phyloP scores from a whole-genome alignment of 2,888 invertebrate genomes.

The Tipula lateralis region DNA sequence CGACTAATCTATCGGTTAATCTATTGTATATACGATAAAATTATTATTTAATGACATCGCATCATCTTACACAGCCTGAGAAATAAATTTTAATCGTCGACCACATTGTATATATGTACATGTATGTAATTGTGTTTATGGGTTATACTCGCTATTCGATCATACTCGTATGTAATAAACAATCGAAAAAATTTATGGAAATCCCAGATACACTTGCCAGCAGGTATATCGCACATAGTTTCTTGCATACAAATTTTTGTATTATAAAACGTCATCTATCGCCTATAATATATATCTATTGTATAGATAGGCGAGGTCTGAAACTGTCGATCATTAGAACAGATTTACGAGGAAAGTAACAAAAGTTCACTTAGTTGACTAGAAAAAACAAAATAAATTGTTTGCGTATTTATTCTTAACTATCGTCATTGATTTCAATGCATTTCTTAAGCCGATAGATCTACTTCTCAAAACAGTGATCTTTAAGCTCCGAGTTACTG shows the following conservation, averaged over 20 bases:
- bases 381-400: too few species aligned
- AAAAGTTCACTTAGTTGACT: too few species aligned
- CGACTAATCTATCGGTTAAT: neutral
- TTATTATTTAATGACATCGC: neutral
- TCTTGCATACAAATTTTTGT: neutral
- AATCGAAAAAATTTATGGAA: neutral
- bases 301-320: neutral
- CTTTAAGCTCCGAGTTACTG: too few species aligned
- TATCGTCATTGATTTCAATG: too few species aligned
- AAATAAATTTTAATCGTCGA: neutral
- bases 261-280: neutral
- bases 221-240: neutral
- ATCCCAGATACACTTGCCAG: too few species aligned
- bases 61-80: neutral
- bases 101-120: too few species aligned
- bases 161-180: neutral
- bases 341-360: too few species aligned
- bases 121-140: neutral
- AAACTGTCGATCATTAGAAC: neutral
- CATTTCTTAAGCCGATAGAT: too few species aligned
- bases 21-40: neutral
- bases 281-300: neutral
- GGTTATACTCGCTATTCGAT: neutral
- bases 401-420: too few species aligned
- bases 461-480: too few species aligned